Conservation (phyloP, 2,797 vertebrate genomes). For the Lithobates pipiens region DNA sequence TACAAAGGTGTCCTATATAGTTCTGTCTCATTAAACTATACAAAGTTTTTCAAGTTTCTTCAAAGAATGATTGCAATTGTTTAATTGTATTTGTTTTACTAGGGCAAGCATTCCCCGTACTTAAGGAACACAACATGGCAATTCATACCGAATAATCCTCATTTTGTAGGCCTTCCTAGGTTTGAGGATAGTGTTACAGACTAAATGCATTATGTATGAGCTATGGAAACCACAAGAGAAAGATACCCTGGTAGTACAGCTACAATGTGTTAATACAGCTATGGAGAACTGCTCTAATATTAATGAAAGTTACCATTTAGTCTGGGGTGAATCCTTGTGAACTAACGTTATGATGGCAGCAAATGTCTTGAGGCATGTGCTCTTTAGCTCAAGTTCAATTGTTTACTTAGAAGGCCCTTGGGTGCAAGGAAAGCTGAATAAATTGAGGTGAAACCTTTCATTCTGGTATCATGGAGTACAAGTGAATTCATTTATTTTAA, state of each 20-base stretch:
- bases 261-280: not conserved
- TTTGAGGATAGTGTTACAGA: not conserved
- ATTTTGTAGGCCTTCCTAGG: not conserved
- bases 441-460: too few relatives aligned
- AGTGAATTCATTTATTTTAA: too few relatives aligned
- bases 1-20: not conserved
- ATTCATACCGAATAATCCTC: too few relatives aligned
- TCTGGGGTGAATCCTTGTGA: not conserved
- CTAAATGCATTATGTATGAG: not conserved
- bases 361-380: too few relatives aligned
- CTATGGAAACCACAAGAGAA: not conserved
- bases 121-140: not conserved
- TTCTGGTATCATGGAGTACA: too few relatives aligned
- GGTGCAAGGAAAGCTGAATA: too few relatives aligned
- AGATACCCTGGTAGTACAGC: not conserved
- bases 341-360: not conserved
- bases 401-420: too few relatives aligned
- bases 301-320: conserved; percentile 1
- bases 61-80: not conserved
- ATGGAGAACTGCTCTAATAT: not conserved
- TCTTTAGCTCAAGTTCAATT: too few relatives aligned
- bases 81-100: not conserved
- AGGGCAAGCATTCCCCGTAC: not conserved
- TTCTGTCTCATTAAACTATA: not conserved
- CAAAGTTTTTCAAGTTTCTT: not conserved